Evolutionary conservation across 2,113 vertebrate genomes (phyloP).

Genomic region (Periophthalmus modestus): DNA sequence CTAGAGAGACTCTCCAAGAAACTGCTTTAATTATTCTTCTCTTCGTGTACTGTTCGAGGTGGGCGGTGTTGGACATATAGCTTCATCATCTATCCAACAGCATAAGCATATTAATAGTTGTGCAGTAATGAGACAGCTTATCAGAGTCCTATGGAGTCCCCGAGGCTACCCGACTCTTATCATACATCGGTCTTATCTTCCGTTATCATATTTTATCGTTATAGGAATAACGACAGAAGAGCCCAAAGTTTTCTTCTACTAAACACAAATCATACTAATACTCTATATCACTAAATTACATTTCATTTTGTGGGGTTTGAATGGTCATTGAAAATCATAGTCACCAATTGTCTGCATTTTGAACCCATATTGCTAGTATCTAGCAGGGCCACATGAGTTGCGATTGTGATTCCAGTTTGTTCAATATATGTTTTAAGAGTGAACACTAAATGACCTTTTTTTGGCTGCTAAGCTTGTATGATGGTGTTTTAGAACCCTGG

Average conservation of each 20-base stretch:
- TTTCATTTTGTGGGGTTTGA: neutral
- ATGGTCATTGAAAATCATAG: neutral
- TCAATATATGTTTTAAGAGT: no score
- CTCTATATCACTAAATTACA: neutral
- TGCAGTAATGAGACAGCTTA: neutral
- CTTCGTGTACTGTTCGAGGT: neutral
- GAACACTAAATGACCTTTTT: no score
- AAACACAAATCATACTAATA: neutral
- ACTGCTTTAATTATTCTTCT: conserved; percentile 9
- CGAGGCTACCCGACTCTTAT: neutral
- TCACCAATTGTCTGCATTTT: neutral
- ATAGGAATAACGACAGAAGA: neutral
- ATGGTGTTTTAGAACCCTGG: no score
- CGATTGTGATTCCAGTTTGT: no score
- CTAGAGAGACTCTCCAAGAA: conserved; percentile 10
- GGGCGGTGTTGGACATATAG: conserved; percentile 20
- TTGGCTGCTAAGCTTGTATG: no score
- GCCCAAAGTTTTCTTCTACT: neutral
- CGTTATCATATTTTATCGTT: neutral
- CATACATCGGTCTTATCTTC: neutral
- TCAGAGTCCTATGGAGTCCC: neutral
- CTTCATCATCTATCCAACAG: conserved; percentile 8
- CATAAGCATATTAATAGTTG: conserved; percentile 17
- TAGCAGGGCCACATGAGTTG: no score
- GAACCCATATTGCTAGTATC: neutral